phyloP scores from a whole-genome alignment of 1,140 invertebrate genomes.

The Samia ricini region DNA sequence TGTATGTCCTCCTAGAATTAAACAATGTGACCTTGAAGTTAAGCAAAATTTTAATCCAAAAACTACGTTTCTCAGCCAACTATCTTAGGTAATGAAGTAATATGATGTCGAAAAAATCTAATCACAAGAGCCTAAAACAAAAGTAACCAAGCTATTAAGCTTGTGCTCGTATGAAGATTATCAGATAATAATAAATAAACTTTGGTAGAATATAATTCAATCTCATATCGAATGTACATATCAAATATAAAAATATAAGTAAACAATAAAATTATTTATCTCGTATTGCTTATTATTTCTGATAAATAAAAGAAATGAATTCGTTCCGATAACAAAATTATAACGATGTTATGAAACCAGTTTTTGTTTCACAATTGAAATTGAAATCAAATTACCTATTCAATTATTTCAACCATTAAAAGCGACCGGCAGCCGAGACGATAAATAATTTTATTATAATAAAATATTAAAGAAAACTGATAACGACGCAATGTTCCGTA shows the following conservation, averaged over 20 bases:
- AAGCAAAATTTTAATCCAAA: no score
- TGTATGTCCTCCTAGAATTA: no score
- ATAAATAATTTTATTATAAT: constrained; percentile 4
- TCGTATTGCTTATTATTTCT: background rate
- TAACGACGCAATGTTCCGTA: background rate
- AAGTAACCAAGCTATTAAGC: no score
- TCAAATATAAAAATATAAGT: background rate
- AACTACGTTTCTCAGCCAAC: no score
- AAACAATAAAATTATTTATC: constrained; percentile 1
- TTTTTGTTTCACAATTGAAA: constrained; percentile 23
- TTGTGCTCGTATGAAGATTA: no score
- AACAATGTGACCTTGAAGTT: no score
- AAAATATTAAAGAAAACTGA: constrained; percentile 1
- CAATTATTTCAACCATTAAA: constrained; percentile 18
- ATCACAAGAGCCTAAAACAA: no score
- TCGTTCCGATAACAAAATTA: background rate
- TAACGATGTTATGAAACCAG: constrained; percentile 15
- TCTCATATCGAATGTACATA: background rate
- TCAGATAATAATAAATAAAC: no score
- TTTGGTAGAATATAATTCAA: no score
- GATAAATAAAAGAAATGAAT: background rate
- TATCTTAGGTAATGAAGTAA: no score
- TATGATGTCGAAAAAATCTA: no score
- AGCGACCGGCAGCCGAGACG: background rate
- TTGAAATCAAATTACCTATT: constrained; percentile 23